Evolutionary conservation across 2,888 invertebrate species (phyloP).

Genomic region (Barypeithes pellucidus): DNA sequence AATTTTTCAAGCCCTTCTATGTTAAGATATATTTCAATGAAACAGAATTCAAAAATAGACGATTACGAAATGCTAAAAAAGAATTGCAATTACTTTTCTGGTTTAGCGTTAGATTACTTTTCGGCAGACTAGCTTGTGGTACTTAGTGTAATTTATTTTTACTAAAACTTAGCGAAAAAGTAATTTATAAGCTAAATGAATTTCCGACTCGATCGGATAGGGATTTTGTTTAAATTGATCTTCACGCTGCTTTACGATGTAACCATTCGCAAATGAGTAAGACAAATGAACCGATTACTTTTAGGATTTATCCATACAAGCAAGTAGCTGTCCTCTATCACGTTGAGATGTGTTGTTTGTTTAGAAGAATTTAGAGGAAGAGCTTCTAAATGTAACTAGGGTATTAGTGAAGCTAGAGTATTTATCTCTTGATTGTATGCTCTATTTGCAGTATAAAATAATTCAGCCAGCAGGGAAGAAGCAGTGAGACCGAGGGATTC

Average conservation of each 20-base stretch:
- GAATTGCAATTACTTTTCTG: background rate
- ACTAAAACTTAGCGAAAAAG: slow-evolving; percentile 11
- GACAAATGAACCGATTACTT: slow-evolving; percentile 29
- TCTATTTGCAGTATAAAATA: too few species aligned
- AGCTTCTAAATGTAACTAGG: background rate
- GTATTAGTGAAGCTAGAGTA: background rate
- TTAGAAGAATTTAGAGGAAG: slow-evolving; percentile 31
- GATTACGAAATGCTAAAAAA: background rate
- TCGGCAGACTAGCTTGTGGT: background rate
- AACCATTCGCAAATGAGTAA: slow-evolving; percentile 8
- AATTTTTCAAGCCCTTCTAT: too few species aligned
- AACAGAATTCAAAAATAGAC: too few species aligned
- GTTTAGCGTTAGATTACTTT: background rate
- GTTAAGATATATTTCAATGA: too few species aligned
- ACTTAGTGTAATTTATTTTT: slow-evolving; percentile 22
- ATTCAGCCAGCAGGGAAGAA: too few species aligned
- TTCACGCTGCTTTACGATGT: slow-evolving; percentile 7
- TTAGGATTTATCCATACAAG: slow-evolving; percentile 17
- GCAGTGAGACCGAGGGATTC: too few species aligned
- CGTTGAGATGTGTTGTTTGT: slow-evolving; percentile 34
- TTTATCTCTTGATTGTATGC: background rate
- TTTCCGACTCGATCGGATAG: slow-evolving; percentile 4
- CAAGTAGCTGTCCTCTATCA: background rate
- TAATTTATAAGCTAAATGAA: slow-evolving; percentile 17
- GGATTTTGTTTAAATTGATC: slow-evolving; percentile 37